Evolutionary conservation across 2,888 invertebrate species (phyloP).

Genomic region (Steinernema scapterisci): DNA sequence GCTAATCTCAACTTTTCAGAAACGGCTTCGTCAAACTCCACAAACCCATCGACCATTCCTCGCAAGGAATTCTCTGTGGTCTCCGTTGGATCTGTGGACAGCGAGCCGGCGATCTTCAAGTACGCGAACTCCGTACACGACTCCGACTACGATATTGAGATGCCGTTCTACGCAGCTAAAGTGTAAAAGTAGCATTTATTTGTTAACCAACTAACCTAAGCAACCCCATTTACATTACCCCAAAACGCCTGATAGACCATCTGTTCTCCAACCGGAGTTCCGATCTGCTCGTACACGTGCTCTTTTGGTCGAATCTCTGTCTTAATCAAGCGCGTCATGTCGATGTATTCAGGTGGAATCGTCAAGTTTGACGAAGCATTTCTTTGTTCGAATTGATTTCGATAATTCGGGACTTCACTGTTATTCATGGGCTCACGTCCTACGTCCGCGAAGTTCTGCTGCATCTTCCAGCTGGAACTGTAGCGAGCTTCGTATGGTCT

Average conservation of each 20-base stretch:
- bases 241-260: no score
- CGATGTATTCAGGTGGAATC: no score
- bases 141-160: conserved; percentile 4
- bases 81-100: background rate
- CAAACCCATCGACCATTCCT: background rate
- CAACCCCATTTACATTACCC: background rate
- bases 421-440: no score
- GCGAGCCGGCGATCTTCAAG: background rate
- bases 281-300: no score
- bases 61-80: background rate
- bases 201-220: background rate
- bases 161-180: background rate
- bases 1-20: background rate
- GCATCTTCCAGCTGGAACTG: no score
- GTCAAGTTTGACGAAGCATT: no score
- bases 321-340: no score
- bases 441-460: no score
- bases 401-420: no score
- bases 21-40: background rate
- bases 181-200: background rate
- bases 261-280: background rate
- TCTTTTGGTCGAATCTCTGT: no score
- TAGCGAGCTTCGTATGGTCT: no score
- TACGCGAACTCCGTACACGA: conserved; percentile 9
- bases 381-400: no score